Base-by-base conservation (phyloP, 1,140 invertebrate species). In the Leptinotarsa undecemlineata region DNA sequence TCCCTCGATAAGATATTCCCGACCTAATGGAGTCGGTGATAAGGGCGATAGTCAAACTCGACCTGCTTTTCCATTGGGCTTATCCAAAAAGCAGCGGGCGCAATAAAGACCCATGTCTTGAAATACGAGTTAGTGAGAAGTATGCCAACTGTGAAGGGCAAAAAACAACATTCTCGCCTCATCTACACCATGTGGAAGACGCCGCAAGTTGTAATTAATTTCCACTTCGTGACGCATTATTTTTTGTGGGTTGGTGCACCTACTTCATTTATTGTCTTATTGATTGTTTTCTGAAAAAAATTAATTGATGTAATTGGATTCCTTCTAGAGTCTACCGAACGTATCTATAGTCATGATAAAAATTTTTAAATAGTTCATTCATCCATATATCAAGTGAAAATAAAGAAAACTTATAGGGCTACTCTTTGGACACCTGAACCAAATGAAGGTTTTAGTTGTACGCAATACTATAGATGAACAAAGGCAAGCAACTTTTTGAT, bases 191-290 rank as follows among this genome's bases (percentile, higher is more conserved):
- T 74, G 68, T 74, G 72, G 47, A 61, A 62, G 60, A 61, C 66
- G 66, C 64, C 20, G 72, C 63, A 74, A 57, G 61, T 23, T 8
- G 42, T 66, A 73, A 73, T 73, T 73, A 73, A 73, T 66, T 71
- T 73, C 64, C 13, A 60, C 61, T 26, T 71, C n/a, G 20, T 26
- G 60, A 51, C 57, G 70, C 21, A n/a, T 26, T 48, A 48, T 69
- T 47, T 26, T 71, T 71, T 71, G 15, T 21, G 4, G 42, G 4
- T 69, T 17, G 17, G 48, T 42, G 68, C 19, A n/a, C 42, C 13
- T 19, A 26, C 15, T 33, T 42, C 63, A 23, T 64, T 20, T 21
- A 21, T 21, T 23, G 63, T 64, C 20, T 64, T 64, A 64, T 15
- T 20, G 63, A 64, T 21, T 23, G 63, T 33, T 64, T 21, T 23